phyloP scores from a whole-genome alignment of 2,113 vertebrate genomes.

The Phasianus colchicus region DNA sequence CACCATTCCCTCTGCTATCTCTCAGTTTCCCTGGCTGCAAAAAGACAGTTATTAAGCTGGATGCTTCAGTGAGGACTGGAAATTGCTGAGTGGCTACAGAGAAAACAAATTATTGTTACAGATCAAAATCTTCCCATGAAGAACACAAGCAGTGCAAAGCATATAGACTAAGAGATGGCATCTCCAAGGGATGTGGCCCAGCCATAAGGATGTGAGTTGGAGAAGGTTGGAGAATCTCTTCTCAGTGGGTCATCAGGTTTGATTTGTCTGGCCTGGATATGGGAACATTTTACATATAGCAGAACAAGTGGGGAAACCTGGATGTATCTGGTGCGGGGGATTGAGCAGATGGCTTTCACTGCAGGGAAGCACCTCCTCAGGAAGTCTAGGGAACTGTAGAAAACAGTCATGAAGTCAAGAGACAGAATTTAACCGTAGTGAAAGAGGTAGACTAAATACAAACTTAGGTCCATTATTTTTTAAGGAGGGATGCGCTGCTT shows the following conservation, averaged over 20 bases:
- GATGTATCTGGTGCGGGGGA: not conserved
- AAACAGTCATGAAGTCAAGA: not conserved
- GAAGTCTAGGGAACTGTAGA: not conserved
- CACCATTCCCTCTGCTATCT: not conserved
- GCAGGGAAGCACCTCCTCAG: not conserved
- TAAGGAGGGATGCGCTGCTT: not conserved
- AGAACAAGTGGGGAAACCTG: not conserved
- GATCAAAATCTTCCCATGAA: not conserved
- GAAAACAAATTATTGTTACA: not conserved
- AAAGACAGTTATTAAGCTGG: not conserved
- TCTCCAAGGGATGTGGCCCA: rapidly evolving
- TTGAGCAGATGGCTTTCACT: not conserved
- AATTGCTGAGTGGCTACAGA: not conserved
- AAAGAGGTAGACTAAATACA: not conserved
- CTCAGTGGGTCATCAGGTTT: not conserved
- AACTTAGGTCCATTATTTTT: not conserved
- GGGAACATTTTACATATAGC: not conserved
- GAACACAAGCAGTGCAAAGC: not conserved
- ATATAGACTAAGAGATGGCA: not conserved
- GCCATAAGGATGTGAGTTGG: not conserved
- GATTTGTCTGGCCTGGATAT: not conserved
- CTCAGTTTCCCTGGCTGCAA: not conserved
- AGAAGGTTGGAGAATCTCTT: not conserved
- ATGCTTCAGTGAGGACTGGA: not conserved
- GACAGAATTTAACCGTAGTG: not conserved